A percentile compares a stretch with the other conserved stretches of the same genome.
Evolutionary conservation across 1,140 invertebrate species (phyloP).

Genomic region (Dreissena rostriformis): DNA sequence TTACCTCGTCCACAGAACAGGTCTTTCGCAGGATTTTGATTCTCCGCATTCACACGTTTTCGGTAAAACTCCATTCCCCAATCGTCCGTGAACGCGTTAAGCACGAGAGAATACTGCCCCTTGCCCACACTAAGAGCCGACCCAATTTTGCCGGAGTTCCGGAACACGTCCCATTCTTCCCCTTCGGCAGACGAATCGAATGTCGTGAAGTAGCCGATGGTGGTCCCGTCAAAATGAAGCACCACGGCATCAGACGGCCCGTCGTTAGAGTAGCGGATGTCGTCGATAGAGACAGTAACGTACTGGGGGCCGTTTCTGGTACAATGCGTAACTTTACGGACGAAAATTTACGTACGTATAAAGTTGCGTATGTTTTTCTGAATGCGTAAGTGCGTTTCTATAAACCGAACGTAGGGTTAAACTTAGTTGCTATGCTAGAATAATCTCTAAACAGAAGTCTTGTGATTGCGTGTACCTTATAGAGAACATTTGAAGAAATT

Average conservation of each 20-base stretch:
- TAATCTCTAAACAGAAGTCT: no score
- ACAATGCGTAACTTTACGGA: no score
- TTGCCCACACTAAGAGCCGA: background rate
- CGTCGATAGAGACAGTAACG: no score
- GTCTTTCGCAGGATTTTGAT: background rate
- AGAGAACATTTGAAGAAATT: no score
- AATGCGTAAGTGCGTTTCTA: no score
- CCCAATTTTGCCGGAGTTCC: slow-evolving; percentile 23
- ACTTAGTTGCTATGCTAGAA: no score
- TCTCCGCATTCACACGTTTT: background rate
- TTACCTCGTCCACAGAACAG: slow-evolving; percentile 24
- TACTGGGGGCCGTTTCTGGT: no score
- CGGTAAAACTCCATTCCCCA: slow-evolving; percentile 27
- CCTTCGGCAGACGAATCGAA: background rate
- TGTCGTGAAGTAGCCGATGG: background rate
- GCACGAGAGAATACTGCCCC: background rate
- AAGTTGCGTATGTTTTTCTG: no score
- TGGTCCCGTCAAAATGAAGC: background rate
- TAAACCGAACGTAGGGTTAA: no score
- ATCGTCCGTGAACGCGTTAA: slow-evolving; percentile 1
- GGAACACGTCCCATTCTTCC: slow-evolving; percentile 14
- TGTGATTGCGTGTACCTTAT: no score
- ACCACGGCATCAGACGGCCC: slow-evolving; percentile 3
- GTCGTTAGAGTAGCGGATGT: no score
- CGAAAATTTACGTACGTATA: no score